Evolutionary conservation across 2,888 invertebrate genomes (phyloP).

Genomic region (Drosophila mimetica): DNA sequence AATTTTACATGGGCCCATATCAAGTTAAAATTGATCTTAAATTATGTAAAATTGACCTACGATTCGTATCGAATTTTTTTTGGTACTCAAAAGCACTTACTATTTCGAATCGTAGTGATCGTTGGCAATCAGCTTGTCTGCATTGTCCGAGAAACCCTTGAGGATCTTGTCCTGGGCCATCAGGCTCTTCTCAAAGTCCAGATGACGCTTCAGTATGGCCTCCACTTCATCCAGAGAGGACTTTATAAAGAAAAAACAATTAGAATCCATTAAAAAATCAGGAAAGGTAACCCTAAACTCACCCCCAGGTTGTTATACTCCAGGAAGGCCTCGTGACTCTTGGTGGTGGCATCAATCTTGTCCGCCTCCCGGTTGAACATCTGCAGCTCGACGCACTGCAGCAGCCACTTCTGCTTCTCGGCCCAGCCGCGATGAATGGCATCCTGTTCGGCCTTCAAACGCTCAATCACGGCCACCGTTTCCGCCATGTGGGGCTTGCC

Average conservation of each 20-base stretch:
- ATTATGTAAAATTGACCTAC: too few relatives aligned
- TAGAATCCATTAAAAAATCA: background rate
- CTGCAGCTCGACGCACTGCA: conserved; percentile 95
- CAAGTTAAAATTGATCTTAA: too few relatives aligned
- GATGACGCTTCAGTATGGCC: conserved; percentile 95
- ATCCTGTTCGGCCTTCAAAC: conserved; percentile 90
- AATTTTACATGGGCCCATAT: too few relatives aligned
- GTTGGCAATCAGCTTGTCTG: conserved; percentile 91
- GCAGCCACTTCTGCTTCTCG: conserved; percentile 93
- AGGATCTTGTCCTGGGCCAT: conserved; percentile 96
- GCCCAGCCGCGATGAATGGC: conserved; percentile 92
- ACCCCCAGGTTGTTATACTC: conserved; percentile 95
- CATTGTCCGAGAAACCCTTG: conserved; percentile 92
- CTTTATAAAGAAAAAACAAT: conserved; percentile 82
- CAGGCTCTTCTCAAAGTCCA: conserved; percentile 96
- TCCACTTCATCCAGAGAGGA: conserved; percentile 96
- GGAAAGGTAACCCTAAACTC: conserved; percentile 75
- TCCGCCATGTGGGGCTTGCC: conserved; percentile 91
- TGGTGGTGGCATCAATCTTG: conserved; percentile 97
- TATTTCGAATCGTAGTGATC: conserved; percentile 92
- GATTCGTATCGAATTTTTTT: too few relatives aligned
- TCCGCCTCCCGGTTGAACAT: conserved; percentile 98
- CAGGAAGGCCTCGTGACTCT: conserved; percentile 96
- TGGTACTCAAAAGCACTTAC: conserved; percentile 86
- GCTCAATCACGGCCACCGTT: conserved; percentile 90